Evolutionary conservation across 1,140 invertebrate species (phyloP).

Genomic region (Chrysopa pallens): DNA sequence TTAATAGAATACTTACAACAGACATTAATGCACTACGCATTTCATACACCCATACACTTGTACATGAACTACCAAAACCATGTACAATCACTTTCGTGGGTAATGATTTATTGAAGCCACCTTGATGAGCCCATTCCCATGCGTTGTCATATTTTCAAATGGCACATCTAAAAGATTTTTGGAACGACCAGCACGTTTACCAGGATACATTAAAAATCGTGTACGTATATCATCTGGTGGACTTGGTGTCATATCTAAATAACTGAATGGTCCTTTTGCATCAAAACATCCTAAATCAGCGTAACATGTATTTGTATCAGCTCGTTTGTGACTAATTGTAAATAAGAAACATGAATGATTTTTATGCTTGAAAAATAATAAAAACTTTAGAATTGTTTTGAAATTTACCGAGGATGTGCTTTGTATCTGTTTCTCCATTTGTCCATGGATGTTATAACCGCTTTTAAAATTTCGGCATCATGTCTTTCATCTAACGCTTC

Average conservation of each 20-base stretch:
- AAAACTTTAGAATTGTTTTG: constrained; percentile 4
- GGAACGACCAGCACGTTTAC: constrained; percentile 10
- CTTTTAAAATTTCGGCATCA: constrained; percentile 36
- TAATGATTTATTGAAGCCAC: constrained; percentile 42
- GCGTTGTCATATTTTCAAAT: constrained; percentile 45
- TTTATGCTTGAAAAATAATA: not conserved
- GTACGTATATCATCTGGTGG: constrained; percentile 77
- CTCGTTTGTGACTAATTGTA: constrained; percentile 27
- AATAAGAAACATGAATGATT: not conserved
- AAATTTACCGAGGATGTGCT: constrained; percentile 2
- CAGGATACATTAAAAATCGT: constrained; percentile 47
- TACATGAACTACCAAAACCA: constrained; percentile 81
- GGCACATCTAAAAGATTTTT: constrained; percentile 37
- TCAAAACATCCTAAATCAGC: constrained; percentile 85
- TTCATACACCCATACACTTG: constrained; percentile 81
- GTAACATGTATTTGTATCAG: constrained; percentile 68
- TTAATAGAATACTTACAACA: constrained; percentile 40
- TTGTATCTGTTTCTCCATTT: constrained; percentile 30
- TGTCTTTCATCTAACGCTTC: constrained; percentile 35
- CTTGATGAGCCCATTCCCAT: constrained; percentile 35
- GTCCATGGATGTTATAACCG: constrained; percentile 34
- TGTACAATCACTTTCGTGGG: constrained; percentile 84
- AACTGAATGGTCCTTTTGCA: constrained; percentile 78
- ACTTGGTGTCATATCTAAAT: constrained; percentile 74
- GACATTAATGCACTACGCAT: constrained; percentile 80